A percentile compares a stretch with the other conserved stretches of the same genome.
Evolutionary conservation across 2,113 vertebrate genomes (phyloP).

Genomic region (Morone chrysops): DNA sequence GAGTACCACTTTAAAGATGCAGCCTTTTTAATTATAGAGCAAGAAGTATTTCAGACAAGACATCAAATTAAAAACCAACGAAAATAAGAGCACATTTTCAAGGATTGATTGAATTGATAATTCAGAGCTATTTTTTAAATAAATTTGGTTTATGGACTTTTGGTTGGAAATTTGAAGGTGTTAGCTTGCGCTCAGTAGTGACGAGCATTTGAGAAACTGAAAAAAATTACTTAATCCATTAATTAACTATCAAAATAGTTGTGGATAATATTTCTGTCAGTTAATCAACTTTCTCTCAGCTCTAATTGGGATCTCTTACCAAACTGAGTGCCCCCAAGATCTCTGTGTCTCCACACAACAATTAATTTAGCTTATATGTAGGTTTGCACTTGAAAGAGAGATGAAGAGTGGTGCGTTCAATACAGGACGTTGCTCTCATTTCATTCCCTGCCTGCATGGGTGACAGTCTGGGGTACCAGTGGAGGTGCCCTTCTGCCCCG

Average conservation of each 20-base stretch:
- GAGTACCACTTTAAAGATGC: too few relatives aligned
- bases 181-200: too few relatives aligned
- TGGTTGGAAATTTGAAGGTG: too few relatives aligned
- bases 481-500: constrained; percentile 42
- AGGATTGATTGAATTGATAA: background rate
- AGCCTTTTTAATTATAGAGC: too few relatives aligned
- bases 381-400: constrained; percentile 19
- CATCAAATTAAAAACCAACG: background rate
- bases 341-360: background rate
- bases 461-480: constrained; percentile 26
- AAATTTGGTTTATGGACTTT: too few relatives aligned
- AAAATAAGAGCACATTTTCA: background rate
- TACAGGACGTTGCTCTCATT: constrained; percentile 49
- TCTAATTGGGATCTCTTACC: background rate
- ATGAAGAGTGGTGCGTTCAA: constrained; percentile 20
- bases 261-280: background rate
- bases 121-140: background rate
- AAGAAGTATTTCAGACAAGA: background rate
- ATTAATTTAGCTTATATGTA: background rate
- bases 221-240: background rate
- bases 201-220: background rate
- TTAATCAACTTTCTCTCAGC: background rate
- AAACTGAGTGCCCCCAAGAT: too few relatives aligned
- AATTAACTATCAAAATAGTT: background rate
- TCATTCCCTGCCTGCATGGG: constrained; percentile 24